Evolutionary conservation across 2,888 invertebrate genomes (phyloP).

Genomic region (Athalia cordata): DNA sequence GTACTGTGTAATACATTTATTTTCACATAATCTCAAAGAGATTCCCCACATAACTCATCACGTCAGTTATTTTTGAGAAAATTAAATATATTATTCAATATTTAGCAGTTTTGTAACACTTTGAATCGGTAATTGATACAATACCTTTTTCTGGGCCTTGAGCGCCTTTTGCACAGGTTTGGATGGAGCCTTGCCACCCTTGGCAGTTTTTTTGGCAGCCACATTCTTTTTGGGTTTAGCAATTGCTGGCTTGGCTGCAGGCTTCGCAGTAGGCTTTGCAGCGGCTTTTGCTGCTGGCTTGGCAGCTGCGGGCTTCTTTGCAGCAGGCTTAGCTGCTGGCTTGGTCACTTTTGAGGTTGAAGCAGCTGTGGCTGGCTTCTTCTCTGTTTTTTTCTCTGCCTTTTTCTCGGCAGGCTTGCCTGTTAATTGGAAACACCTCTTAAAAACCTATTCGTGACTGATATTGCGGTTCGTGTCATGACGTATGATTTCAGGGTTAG

Average conservation of each 20-base stretch:
- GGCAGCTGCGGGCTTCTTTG: slow-evolving; percentile 73
- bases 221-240: slow-evolving; percentile 77
- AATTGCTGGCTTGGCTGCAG: slow-evolving; percentile 70
- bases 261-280: slow-evolving; percentile 63
- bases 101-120: background rate
- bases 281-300: slow-evolving; percentile 60
- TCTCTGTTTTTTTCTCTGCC: slow-evolving; percentile 76
- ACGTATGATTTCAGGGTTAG: slow-evolving; percentile 36
- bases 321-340: slow-evolving; percentile 71
- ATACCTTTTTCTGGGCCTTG: slow-evolving; percentile 90
- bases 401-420: slow-evolving; percentile 74
- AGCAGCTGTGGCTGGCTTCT: slow-evolving; percentile 73
- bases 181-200: slow-evolving; percentile 74
- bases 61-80: slow-evolving; percentile 43
- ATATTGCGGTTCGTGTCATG: background rate
- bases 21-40: slow-evolving; percentile 75
- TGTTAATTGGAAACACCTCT: slow-evolving; percentile 45
- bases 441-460: too few species aligned
- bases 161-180: slow-evolving; percentile 85
- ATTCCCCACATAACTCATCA: slow-evolving; percentile 77
- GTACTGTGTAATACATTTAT: slow-evolving; percentile 59
- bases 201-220: slow-evolving; percentile 70
- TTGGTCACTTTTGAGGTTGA: slow-evolving; percentile 70
- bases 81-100: background rate
- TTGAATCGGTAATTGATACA: slow-evolving; percentile 42